phyloP scores from a whole-genome alignment of 1,140 invertebrate genomes.

The Drosophila bocqueti region DNA sequence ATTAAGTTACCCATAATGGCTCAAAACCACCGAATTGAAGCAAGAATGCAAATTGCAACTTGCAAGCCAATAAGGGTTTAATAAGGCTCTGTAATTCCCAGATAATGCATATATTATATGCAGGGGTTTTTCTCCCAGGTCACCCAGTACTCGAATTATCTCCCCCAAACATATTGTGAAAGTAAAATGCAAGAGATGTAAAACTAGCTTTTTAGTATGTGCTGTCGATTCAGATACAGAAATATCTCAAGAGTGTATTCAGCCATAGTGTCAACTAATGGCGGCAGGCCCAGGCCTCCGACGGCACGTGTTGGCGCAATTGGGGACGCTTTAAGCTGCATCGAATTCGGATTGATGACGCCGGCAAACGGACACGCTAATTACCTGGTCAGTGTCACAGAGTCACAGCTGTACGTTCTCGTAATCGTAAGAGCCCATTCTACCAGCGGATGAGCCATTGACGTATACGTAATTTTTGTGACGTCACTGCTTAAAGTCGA shows the following conservation, averaged over 20 bases:
- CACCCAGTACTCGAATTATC: not conserved
- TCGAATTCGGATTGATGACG: slow-evolving; percentile 46
- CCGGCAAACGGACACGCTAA: slow-evolving; percentile 40
- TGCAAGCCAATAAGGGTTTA: no score
- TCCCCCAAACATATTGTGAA: not conserved
- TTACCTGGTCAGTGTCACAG: slow-evolving; percentile 44
- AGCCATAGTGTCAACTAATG: slow-evolving; percentile 21
- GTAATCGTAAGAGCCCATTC: not conserved
- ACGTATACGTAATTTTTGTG: slow-evolving; percentile 55
- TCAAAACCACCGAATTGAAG: no score
- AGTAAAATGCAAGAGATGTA: not conserved
- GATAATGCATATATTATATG: no score
- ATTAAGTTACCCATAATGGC: no score
- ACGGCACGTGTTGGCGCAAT: slow-evolving; percentile 50
- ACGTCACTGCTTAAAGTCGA: slow-evolving; percentile 44
- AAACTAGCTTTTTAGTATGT: not conserved
- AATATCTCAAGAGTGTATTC: not conserved
- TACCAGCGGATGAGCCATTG: slow-evolving; percentile 18
- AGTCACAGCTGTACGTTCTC: slow-evolving; percentile 22
- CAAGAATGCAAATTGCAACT: no score
- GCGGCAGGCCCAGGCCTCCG: slow-evolving; percentile 14
- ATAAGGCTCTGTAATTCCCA: not conserved
- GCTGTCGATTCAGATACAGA: not conserved
- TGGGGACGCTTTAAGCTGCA: slow-evolving; percentile 55
- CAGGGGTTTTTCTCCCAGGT: not conserved